Evolutionary conservation across 2,888 invertebrate genomes (phyloP).

Genomic region (Eupithecia tripunctaria): DNA sequence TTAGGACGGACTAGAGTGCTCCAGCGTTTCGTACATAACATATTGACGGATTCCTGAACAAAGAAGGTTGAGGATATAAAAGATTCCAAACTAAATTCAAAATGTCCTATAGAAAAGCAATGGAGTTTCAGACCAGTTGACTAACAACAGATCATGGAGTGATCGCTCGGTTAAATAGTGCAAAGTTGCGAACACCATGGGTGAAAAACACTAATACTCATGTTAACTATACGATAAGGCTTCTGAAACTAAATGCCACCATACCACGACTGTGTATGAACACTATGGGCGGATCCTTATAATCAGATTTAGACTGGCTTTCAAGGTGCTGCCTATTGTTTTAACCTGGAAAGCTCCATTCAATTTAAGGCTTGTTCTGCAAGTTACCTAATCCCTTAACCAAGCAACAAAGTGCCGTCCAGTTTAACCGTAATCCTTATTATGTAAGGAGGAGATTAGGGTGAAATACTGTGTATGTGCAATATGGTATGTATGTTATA

Average conservation of each 20-base stretch:
- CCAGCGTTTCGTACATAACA: background rate
- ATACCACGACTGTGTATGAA: background rate
- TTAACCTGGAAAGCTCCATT: conserved; percentile 4
- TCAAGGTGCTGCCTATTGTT: conserved; percentile 8
- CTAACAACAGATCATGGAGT: background rate
- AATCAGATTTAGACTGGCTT: conserved; percentile 1
- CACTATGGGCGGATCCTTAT: background rate
- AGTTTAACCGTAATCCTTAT: conserved; percentile 22
- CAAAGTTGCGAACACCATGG: background rate
- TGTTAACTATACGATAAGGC: too few species aligned
- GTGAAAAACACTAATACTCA: background rate
- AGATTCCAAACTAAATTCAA: too few species aligned
- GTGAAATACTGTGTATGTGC: background rate
- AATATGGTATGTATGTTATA: background rate
- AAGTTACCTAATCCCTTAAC: background rate
- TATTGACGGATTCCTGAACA: background rate
- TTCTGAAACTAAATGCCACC: background rate
- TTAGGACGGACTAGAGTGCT: background rate
- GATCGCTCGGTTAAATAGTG: background rate
- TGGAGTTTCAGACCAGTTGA: too few species aligned
- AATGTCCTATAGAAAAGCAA: too few species aligned
- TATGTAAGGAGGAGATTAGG: conserved; percentile 24
- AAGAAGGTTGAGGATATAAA: background rate
- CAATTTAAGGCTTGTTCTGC: background rate
- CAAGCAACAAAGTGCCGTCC: conserved; percentile 13